These are phyloP conservation scores for Colostygia pectinataria DNA, from an alignment of 2,888 invertebrate genomes.

Conservation along the genomic window DNA sequence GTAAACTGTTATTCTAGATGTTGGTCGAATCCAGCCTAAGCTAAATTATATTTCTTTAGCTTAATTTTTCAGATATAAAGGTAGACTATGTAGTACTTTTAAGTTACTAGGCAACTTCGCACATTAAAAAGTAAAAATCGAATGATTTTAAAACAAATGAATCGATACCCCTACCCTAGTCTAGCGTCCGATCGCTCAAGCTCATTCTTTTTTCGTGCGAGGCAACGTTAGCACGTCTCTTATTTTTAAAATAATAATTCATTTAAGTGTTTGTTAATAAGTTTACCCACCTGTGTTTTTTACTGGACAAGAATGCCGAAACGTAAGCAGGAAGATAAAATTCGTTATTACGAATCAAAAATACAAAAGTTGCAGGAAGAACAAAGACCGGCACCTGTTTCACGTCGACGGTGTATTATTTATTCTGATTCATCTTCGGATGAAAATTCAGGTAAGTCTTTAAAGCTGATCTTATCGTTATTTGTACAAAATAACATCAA, in stretches of 20 bases:
- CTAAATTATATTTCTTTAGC: neutral
- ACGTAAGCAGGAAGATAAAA: neutral
- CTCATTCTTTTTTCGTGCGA: neutral
- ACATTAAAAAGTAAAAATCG: too few species aligned
- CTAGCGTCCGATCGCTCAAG: too few species aligned
- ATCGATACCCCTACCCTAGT: too few species aligned
- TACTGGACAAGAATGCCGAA: neutral
- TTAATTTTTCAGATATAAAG: too few species aligned
- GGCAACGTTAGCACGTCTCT: neutral
- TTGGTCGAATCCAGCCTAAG: too few species aligned
- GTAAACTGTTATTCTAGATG: too few species aligned
- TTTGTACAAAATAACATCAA: neutral
- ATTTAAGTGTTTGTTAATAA: neutral
- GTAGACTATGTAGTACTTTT: too few species aligned
- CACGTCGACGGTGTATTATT: neutral
- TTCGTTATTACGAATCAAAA: neutral
- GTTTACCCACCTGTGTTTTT: neutral
- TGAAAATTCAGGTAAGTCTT: neutral
- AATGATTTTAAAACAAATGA: too few species aligned
- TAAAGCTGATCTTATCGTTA: neutral
- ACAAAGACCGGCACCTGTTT: neutral
- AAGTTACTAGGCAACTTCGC: too few species aligned
- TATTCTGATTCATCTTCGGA: neutral
- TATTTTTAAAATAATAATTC: neutral
- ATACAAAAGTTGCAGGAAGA: neutral